Base-by-base conservation (phyloP, 1,140 invertebrate species). In the Aradophagus sp. region DNA sequence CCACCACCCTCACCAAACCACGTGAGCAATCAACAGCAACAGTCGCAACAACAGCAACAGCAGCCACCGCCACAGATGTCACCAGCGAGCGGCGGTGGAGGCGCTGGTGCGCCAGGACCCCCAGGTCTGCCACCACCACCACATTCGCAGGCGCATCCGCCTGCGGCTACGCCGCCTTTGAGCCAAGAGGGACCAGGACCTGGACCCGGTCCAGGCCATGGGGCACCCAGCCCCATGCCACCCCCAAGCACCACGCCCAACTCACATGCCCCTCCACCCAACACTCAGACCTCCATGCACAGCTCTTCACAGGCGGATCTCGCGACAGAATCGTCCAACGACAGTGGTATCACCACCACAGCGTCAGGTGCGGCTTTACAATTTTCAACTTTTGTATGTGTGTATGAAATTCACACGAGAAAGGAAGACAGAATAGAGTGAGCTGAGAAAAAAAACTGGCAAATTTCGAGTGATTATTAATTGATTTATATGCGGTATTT, bases 181-280 rank as follows among this genome's bases (percentile, higher is more conserved):
- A 87, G 88, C 73, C 86, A 88, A 26, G 86, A 87, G 41, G 80
- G 32, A 7, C 44, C 55, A 1, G 56, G 56, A 3, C 36, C 27
- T 11, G 65, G 36, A 10, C 44, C 47, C 1, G 45, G 38, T 42
- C 55, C 58, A 8, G 62, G 50, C 4, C 62, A 66, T 11, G 62
- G 62, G 6, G 62, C 62, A 4, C 50, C 62, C 20, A 82, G 86
- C 59, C 87, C 89, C 8, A 88, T 89, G 88, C 88, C 89, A 31
- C 87, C 88, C 20, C 87, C 89, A 2, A 87, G 88, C 72, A 88
- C 88, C 3, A 88, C 89, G 55, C 88, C 88, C 31, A 89, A 89
- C 78, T 87, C 88, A 12, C 87, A 89, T 76, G 79, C 83, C 10
- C 55, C 77, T 12, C 79, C 75, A 16, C 77, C 78, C 31, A 80